Evolutionary conservation across 2,113 vertebrate species (phyloP).

Genomic region (Colistium nudipinnis): DNA sequence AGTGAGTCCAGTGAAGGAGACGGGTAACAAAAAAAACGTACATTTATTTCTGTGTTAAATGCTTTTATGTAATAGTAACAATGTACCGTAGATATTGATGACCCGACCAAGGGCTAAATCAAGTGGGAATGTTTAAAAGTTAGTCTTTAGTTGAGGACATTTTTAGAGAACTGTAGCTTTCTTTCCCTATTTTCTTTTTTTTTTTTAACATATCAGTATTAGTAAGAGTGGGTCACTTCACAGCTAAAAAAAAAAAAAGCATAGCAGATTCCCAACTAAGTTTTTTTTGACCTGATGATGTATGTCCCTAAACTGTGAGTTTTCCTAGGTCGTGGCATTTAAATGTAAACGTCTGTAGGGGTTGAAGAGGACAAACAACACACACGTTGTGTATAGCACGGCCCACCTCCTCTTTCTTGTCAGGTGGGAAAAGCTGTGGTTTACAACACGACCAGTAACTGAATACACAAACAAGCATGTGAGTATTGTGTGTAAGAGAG

Average conservation of each 20-base stretch:
- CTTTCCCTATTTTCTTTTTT: too few species aligned
- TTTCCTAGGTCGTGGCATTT: background rate
- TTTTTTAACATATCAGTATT: too few species aligned
- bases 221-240: background rate
- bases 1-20: background rate
- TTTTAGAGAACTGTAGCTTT: background rate
- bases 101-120: too few species aligned
- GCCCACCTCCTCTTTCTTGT: background rate
- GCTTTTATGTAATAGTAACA: background rate
- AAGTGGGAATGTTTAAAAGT: background rate
- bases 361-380: background rate
- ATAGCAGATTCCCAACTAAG: background rate
- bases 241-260: background rate
- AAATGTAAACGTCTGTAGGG: background rate
- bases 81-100: too few species aligned
- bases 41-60: background rate
- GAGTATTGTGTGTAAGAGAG: background rate
- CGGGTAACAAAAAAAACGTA: background rate
- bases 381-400: background rate
- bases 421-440: background rate
- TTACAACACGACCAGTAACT: background rate
- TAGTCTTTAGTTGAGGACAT: background rate
- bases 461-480: background rate
- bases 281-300: background rate
- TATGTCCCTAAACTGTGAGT: background rate